Conservation (phyloP, 2,888 invertebrate genomes). For the Idaea straminata region DNA sequence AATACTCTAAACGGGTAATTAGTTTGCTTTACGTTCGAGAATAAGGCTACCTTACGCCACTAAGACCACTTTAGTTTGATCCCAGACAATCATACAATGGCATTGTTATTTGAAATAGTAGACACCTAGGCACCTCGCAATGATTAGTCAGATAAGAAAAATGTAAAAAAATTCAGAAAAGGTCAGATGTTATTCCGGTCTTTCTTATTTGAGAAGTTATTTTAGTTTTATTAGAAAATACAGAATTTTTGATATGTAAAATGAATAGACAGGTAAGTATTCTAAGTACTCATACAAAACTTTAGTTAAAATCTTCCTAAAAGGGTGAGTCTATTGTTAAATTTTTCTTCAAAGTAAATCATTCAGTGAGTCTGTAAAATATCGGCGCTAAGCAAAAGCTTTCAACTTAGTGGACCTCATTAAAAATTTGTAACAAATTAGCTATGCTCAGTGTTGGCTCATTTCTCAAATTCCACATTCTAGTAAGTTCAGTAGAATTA, state of each 20-base stretch:
- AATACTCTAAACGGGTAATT: constrained; percentile 72
- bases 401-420: constrained; percentile 48
- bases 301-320: background rate
- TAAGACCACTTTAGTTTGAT: constrained; percentile 33
- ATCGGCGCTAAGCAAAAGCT: constrained; percentile 12
- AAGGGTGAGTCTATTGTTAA: background rate
- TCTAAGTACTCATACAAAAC: background rate
- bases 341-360: background rate
- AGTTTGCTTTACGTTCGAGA: constrained; percentile 63
- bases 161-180: background rate
- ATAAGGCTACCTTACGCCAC: constrained; percentile 35
- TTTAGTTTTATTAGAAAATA: background rate
- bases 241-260: background rate
- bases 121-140: background rate
- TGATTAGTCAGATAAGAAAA: no score
- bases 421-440: constrained; percentile 71
- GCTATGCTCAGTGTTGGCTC: constrained; percentile 69
- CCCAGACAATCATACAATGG: constrained; percentile 11
- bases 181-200: background rate
- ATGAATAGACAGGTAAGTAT: background rate
- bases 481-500: constrained; percentile 71
- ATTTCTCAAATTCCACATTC: constrained; percentile 71
- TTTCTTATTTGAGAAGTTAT: no score
- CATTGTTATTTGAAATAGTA: background rate
- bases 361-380: constrained; percentile 3